A percentile compares a stretch with the other conserved stretches of the same genome.
Evolutionary conservation across 2,797 vertebrate genomes (phyloP).

Genomic region (Sternotherus odoratus): DNA sequence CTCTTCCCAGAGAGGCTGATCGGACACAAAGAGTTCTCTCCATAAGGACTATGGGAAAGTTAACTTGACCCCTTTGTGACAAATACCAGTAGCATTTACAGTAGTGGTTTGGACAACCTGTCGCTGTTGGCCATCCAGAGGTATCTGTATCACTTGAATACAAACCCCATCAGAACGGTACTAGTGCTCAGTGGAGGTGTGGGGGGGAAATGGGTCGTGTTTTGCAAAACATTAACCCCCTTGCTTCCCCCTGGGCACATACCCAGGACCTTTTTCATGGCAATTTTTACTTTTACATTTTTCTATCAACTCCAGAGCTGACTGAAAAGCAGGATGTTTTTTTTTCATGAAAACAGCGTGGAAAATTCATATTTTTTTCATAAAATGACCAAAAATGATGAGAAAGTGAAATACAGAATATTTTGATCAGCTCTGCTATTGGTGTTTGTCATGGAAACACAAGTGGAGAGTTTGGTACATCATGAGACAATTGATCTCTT

Average conservation of each 20-base stretch:
- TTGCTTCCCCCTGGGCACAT: neutral
- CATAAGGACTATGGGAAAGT: neutral
- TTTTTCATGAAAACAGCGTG: neutral
- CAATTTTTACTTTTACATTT: neutral
- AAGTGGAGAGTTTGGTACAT: neutral
- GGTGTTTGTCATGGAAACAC: neutral
- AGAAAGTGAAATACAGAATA: neutral
- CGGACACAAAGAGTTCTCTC: neutral
- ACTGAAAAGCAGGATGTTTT: neutral
- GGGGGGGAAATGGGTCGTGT: neutral
- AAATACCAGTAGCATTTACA: neutral
- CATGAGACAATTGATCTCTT: neutral
- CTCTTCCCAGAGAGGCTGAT: neutral
- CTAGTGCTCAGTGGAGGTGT: neutral
- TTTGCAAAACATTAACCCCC: neutral
- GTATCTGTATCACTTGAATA: neutral
- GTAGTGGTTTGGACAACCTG: neutral
- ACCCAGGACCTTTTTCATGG: rapidly evolving
- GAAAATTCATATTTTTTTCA: neutral
- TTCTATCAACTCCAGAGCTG: neutral
- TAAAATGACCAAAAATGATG: neutral
- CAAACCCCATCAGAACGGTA: neutral
- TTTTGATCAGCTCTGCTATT: neutral
- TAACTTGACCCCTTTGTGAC: neutral
- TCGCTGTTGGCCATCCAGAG: neutral